Evolutionary conservation across 2,888 invertebrate species (phyloP).

Genomic region (Periphyllus acericola): DNA sequence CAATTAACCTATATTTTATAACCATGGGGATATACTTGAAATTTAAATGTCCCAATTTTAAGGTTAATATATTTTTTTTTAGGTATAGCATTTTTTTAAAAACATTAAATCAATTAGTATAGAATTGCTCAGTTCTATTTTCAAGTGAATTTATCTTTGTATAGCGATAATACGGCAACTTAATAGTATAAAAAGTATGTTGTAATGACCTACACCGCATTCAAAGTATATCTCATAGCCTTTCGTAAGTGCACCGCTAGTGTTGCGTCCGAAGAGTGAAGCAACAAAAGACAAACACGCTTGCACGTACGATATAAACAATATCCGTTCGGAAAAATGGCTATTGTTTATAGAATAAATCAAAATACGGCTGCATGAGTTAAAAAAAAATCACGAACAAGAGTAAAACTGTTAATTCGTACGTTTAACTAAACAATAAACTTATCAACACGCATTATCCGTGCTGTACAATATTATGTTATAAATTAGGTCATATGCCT

Average conservation of each 20-base stretch:
- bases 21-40: no score
- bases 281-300: neutral
- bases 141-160: no score
- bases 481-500: neutral
- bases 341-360: neutral
- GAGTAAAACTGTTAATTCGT: neutral
- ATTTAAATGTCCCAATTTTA: no score
- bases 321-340: no score
- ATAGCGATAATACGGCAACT: no score
- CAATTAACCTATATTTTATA: no score
- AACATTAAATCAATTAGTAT: no score
- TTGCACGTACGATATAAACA: neutral
- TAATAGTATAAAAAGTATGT: neutral
- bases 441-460: neutral
- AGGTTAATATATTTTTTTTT: no score
- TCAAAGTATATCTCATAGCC: neutral
- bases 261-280: neutral
- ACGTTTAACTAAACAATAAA: neutral
- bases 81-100: no score
- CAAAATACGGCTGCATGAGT: neutral
- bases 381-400: neutral
- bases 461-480: neutral
- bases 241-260: neutral
- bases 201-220: neutral
- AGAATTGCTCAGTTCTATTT: no score